phyloP scores from a whole-genome alignment of 1,140 invertebrate genomes.

The Colletes gigas region DNA sequence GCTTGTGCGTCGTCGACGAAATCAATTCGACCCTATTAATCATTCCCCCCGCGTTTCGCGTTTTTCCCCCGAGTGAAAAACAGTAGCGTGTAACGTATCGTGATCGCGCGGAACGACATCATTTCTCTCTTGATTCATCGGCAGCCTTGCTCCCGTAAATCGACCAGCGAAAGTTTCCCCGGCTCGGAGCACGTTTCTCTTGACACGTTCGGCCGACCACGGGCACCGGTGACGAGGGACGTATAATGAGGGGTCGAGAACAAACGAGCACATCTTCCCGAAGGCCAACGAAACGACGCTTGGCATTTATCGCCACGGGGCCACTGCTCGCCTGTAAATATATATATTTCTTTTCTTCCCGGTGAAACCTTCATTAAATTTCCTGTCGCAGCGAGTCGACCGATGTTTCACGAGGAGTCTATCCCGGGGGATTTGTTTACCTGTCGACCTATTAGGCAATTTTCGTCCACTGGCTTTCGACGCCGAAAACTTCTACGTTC shows the following conservation, averaged over 20 bases:
- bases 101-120: background rate
- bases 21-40: slow-evolving; percentile 22
- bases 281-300: background rate
- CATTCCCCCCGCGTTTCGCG: no score
- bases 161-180: background rate
- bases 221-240: slow-evolving; percentile 14
- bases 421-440: slow-evolving; percentile 21
- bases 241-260: slow-evolving; percentile 38
- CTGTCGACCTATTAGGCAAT: background rate
- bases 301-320: slow-evolving; percentile 44
- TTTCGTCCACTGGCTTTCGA: background rate
- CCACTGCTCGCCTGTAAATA: slow-evolving; percentile 36
- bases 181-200: slow-evolving; percentile 17
- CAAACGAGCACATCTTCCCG: slow-evolving; percentile 51
- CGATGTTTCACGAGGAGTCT: slow-evolving; percentile 41
- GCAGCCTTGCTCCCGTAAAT: slow-evolving; percentile 5
- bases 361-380: slow-evolving; percentile 67
- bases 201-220: slow-evolving; percentile 18
- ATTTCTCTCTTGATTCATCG: slow-evolving; percentile 10
- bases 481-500: background rate
- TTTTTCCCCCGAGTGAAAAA: background rate
- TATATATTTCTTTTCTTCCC: slow-evolving; percentile 61
- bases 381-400: slow-evolving; percentile 54
- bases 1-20: background rate
- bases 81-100: background rate